phyloP scores from a whole-genome alignment of 2,113 vertebrate species.

The Myrmophylax atrothorax region DNA sequence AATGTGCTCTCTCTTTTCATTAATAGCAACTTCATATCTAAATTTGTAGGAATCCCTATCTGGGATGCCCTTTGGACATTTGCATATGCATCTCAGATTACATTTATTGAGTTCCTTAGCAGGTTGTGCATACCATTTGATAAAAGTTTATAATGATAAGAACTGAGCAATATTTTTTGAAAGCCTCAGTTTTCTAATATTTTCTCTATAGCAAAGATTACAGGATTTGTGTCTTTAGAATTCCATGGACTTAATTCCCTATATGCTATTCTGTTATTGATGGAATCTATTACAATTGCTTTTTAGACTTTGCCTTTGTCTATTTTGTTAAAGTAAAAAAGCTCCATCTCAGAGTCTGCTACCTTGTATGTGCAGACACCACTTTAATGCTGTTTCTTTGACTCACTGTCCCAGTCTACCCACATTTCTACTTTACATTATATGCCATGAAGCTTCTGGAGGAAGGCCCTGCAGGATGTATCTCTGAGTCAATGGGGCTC shows the following conservation, averaged over 20 bases:
- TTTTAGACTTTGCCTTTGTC: not conserved
- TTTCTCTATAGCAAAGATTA: not conserved
- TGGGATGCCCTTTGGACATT: not conserved
- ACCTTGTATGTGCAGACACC: not conserved
- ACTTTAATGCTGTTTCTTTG: not conserved
- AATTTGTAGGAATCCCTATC: constrained; percentile 6
- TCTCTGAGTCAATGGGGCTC: not conserved
- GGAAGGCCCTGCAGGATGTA: not conserved
- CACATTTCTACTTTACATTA: not conserved
- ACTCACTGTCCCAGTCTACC: not conserved
- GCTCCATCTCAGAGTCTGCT: not conserved
- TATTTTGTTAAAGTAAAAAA: not conserved
- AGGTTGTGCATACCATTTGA: not conserved
- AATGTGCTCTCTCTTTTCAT: not conserved
- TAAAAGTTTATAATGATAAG: not conserved
- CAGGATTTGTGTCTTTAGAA: not conserved
- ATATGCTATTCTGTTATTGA: not conserved
- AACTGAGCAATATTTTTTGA: not conserved
- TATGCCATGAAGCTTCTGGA: not conserved
- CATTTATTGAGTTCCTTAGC: not conserved
- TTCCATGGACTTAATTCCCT: not conserved
- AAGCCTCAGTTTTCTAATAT: not conserved
- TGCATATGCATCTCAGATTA: constrained; percentile 10
- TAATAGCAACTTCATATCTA: constrained; percentile 1
- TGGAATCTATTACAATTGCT: fast-evolving